Evolutionary conservation across 1,140 invertebrate species (phyloP).

Genomic region (Araneus ventricosus): DNA sequence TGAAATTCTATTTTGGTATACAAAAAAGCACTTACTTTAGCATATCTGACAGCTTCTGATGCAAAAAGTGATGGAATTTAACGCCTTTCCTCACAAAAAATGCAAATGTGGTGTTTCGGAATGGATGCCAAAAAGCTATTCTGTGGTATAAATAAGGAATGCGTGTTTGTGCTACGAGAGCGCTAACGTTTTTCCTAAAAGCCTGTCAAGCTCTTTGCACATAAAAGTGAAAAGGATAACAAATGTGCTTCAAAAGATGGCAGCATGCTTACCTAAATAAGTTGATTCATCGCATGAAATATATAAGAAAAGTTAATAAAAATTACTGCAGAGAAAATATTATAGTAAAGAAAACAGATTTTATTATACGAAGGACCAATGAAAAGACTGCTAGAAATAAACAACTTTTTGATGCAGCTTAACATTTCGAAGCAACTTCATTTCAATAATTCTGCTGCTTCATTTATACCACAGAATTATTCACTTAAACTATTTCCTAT

Average conservation of each 20-base stretch:
- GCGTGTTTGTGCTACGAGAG: background rate
- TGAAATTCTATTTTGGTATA: too few species aligned
- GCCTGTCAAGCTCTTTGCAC: background rate
- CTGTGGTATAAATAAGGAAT: background rate
- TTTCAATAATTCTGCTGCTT: too few species aligned
- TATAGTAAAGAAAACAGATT: too few species aligned
- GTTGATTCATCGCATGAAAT: background rate
- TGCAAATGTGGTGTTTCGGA: background rate
- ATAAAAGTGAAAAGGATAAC: background rate
- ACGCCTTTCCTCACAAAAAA: constrained; percentile 80
- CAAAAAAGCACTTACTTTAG: background rate
- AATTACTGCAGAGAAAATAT: too few species aligned
- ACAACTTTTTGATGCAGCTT: too few species aligned
- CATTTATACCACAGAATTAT: too few species aligned
- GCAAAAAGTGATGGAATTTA: constrained; percentile 8
- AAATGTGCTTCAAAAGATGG: background rate
- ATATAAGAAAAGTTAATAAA: background rate
- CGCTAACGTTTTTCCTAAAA: background rate
- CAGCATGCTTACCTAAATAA: background rate
- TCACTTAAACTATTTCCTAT: too few species aligned
- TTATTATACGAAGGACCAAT: too few species aligned
- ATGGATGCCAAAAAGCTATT: background rate
- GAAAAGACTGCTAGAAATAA: too few species aligned
- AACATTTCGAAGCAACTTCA: too few species aligned
- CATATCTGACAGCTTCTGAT: background rate